These are phyloP conservation scores for Pristionchus fissidentatus DNA, from an alignment of 2,888 invertebrate genomes.

Conservation along the genomic window DNA sequence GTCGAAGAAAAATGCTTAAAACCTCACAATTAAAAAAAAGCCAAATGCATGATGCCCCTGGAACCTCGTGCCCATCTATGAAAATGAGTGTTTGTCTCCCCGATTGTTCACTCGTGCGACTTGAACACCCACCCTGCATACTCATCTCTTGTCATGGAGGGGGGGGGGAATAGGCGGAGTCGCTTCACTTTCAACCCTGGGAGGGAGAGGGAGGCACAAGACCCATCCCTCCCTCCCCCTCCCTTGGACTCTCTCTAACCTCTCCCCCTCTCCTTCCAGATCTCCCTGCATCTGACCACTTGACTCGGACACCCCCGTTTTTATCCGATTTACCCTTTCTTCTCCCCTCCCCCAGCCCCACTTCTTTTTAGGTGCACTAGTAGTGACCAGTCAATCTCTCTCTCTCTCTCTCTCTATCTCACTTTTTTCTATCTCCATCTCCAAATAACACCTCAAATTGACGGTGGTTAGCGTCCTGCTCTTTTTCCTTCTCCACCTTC, in stretches of 20 bases:
- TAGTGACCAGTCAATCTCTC: background rate
- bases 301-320: conserved; percentile 40
- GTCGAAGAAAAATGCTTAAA: no score
- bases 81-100: no score
- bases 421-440: background rate
- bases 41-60: no score
- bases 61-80: no score
- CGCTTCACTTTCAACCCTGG: conserved; percentile 42
- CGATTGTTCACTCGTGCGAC: no score
- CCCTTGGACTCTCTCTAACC: conserved; percentile 38
- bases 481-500: background rate
- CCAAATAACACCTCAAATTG: conserved; percentile 19
- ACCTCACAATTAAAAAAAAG: no score
- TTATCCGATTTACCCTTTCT: conserved; percentile 45
- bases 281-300: conserved; percentile 33
- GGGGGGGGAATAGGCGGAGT: conserved; percentile 25
- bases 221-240: conserved; percentile 31
- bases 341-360: conserved; percentile 7
- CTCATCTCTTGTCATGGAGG: background rate
- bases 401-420: conserved; percentile 22
- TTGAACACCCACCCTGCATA: no score
- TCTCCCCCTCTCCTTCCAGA: conserved; percentile 21
- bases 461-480: conserved; percentile 19
- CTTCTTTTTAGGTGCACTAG: conserved; percentile 18
- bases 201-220: conserved; percentile 14